phyloP scores from a whole-genome alignment of 2,797 vertebrate species.

The Enteromius radiatus region DNA sequence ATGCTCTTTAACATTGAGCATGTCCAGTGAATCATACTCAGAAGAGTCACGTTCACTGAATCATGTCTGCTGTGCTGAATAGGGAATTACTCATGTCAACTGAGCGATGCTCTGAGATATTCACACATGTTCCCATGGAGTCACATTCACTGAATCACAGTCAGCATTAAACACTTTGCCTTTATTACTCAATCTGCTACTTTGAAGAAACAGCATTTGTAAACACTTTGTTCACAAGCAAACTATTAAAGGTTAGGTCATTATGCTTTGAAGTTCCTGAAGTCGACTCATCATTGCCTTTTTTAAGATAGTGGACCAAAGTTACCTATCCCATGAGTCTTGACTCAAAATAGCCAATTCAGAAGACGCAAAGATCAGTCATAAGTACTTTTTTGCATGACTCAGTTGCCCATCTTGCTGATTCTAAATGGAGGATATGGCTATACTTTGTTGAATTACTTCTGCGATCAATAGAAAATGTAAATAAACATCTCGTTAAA shows the following conservation, averaged over 20 bases:
- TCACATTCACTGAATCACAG: slow-evolving; percentile 26
- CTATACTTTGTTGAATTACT: not conserved
- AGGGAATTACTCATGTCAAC: slow-evolving; percentile 41
- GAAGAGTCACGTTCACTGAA: slow-evolving; percentile 55
- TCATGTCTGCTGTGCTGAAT: slow-evolving; percentile 56
- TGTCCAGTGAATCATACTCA: slow-evolving; percentile 50
- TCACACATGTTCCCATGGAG: slow-evolving; percentile 52
- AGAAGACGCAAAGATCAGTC: not conserved
- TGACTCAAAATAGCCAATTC: slow-evolving; percentile 5
- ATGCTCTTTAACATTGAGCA: slow-evolving; percentile 40
- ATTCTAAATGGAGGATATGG: not conserved
- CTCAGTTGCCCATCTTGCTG: not conserved
- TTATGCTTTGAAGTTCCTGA: not conserved
- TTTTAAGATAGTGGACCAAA: not conserved
- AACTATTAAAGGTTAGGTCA: slow-evolving; percentile 17
- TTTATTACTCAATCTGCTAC: slow-evolving; percentile 35
- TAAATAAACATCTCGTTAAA: not conserved
- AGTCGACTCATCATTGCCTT: slow-evolving; percentile 17
- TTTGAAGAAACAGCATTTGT: slow-evolving; percentile 42
- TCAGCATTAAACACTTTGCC: slow-evolving; percentile 20
- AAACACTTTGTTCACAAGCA: slow-evolving; percentile 34
- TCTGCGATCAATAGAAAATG: not conserved
- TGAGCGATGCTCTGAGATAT: slow-evolving; percentile 30
- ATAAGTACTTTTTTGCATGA: not conserved
- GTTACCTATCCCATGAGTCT: not conserved